Percentiles rank a stretch among this genome's conserved stretches.
Evolutionary conservation across 2,797 vertebrate species (phyloP).

Genomic region (Notolepis coatsorum): DNA sequence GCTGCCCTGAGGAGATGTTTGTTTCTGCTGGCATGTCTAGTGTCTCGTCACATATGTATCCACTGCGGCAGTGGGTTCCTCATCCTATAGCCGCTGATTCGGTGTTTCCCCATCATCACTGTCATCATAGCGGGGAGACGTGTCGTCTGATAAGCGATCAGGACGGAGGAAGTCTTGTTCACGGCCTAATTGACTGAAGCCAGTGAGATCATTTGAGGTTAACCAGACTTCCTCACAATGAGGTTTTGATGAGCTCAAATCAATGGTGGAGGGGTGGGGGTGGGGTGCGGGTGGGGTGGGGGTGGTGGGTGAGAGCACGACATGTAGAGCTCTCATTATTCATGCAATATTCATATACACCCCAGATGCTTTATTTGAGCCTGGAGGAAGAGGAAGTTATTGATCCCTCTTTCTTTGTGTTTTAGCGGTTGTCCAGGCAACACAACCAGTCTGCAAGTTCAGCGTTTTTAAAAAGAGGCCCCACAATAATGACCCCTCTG

Average conservation of each 20-base stretch:
- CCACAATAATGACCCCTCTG: slow-evolving; percentile 37
- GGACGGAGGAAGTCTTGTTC: slow-evolving; percentile 57
- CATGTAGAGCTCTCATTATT: slow-evolving; percentile 63
- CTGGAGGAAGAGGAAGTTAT: slow-evolving; percentile 54
- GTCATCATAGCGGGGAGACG: slow-evolving; percentile 61
- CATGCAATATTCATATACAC: slow-evolving; percentile 70
- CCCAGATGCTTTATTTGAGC: slow-evolving; percentile 47
- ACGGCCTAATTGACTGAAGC: slow-evolving; percentile 69
- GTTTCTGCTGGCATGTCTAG: too few species aligned
- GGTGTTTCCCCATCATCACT: slow-evolving; percentile 50
- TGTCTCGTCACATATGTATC: too few species aligned
- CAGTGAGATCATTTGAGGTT: slow-evolving; percentile 70
- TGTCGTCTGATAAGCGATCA: slow-evolving; percentile 36
- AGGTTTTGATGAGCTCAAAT: slow-evolving; percentile 75
- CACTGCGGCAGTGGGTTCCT: neutral
- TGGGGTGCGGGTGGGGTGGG: slow-evolving; percentile 31
- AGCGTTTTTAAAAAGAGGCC: slow-evolving; percentile 18
- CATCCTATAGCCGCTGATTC: slow-evolving; percentile 51
- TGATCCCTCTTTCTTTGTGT: slow-evolving; percentile 57
- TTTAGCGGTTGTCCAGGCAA: slow-evolving; percentile 39
- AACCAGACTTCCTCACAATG: slow-evolving; percentile 70
- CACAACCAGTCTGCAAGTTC: slow-evolving; percentile 30
- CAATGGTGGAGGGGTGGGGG: slow-evolving; percentile 50
- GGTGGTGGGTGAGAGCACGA: slow-evolving; percentile 26
- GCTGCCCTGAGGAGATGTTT: too few species aligned